Conservation (phyloP, 2,888 invertebrate genomes). For the Brachynemurus nebulosus region DNA sequence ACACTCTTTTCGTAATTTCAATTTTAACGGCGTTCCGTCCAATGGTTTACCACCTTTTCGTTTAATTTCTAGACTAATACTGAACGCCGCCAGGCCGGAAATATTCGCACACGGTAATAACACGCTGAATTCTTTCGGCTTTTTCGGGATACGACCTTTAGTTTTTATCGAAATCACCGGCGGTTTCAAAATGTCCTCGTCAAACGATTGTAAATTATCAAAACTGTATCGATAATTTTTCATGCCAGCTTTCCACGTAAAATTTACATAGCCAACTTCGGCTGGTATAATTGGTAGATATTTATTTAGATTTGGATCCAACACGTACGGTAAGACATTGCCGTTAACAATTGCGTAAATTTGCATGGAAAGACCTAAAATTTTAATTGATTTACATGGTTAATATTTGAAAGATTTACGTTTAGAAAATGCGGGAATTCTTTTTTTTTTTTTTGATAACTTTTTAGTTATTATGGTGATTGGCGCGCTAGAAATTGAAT, state of each 20-base stretch:
- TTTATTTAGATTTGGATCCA: constrained; percentile 81
- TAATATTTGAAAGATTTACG: too few relatives aligned
- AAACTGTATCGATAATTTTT: constrained; percentile 78
- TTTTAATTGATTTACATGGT: too few relatives aligned
- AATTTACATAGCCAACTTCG: constrained; percentile 81
- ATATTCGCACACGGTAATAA: constrained; percentile 74
- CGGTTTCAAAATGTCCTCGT: constrained; percentile 68
- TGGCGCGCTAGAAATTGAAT: too few relatives aligned
- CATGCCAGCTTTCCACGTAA: constrained; percentile 76
- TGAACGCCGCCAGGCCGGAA: constrained; percentile 78
- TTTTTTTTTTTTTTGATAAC: too few relatives aligned
- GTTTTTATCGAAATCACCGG: constrained; percentile 81
- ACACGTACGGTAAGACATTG: constrained; percentile 68
- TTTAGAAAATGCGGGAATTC: too few relatives aligned
- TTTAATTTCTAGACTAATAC: constrained; percentile 72
- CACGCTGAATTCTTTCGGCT: constrained; percentile 82
- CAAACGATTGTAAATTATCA: constrained; percentile 69
- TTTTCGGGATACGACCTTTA: constrained; percentile 71
- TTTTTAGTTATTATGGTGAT: too few relatives aligned
- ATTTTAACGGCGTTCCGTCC: constrained; percentile 74
- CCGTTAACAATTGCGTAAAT: constrained; percentile 84
- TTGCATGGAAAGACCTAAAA: constrained; percentile 67
- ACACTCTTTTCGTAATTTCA: constrained; percentile 86
- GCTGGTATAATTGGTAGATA: constrained; percentile 84
- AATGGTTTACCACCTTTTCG: constrained; percentile 64